phyloP scores from a whole-genome alignment of 2,113 vertebrate genomes.

The Nibea coibor region DNA sequence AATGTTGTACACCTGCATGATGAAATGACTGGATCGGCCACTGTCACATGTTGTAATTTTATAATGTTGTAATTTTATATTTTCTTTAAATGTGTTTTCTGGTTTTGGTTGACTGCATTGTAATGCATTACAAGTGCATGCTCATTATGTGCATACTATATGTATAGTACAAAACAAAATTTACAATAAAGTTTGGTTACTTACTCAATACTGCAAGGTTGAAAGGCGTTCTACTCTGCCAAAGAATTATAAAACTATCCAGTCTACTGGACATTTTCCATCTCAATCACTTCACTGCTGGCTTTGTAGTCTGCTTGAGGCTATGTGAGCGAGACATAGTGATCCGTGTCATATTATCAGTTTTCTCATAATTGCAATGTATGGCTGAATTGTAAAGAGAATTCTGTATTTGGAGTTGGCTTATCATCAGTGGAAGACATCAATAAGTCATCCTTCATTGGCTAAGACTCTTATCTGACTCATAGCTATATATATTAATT shows the following conservation, averaged over 20 bases:
- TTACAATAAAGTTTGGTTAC: background rate
- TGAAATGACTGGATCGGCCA: background rate
- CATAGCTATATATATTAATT: slow-evolving; percentile 36
- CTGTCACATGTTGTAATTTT: background rate
- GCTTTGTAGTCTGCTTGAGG: background rate
- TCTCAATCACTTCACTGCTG: too few species aligned
- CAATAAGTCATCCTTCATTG: slow-evolving; percentile 45
- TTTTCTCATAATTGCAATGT: background rate
- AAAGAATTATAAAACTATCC: background rate
- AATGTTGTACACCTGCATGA: background rate
- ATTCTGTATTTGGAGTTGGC: slow-evolving; percentile 26
- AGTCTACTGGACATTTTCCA: background rate
- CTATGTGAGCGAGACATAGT: background rate
- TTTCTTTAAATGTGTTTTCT: too few species aligned
- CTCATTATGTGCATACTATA: too few species aligned
- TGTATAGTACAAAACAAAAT: background rate
- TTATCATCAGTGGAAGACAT: slow-evolving; percentile 41
- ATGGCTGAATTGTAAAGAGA: slow-evolving; percentile 21
- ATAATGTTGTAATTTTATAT: too few species aligned
- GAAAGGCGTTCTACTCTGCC: background rate
- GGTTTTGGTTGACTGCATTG: too few species aligned
- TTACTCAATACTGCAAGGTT: too few species aligned
- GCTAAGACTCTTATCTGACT: slow-evolving; percentile 26
- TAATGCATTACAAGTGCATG: too few species aligned
- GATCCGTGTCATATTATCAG: background rate